Evolutionary conservation across 2,113 vertebrate species (phyloP), one percentile per base, ranked within the genome.

Genomic region (Holacanthus passer): DNA sequence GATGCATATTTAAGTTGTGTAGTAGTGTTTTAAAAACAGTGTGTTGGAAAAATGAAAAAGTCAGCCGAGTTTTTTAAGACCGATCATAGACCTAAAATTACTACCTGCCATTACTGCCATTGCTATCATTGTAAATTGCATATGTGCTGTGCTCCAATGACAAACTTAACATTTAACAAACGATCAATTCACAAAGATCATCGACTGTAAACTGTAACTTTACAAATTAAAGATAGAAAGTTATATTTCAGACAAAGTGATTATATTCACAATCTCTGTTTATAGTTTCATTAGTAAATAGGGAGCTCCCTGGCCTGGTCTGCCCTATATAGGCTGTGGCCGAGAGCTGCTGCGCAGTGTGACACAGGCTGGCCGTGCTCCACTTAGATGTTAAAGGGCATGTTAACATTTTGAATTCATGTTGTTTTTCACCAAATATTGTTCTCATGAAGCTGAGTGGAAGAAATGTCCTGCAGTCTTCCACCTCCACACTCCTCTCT

Each of bases 401-500:
- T 67, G 86, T 86, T 81, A 86, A 89, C 90, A 87, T 89, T 88
- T 86, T 77, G n/a, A 89, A 81, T 73, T 78, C 47, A 22, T 83
- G 79, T 87, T 88, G 77, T 82, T 87, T 85, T 84, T 41, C 43
- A 55, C 65, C 20, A n/a, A 58, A 70, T 81, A 64, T 67, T 86
- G 59, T 79, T 78, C 37, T 77, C 37, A 74, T 73, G 58, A 70
- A 82, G 55, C 45, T 29, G 1, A 43, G 29, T 50, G 65, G 48
- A 64, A 71, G 16, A 78, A 83, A 81, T 10, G 2, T 82, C 73
- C 81, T 1, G 24, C 60, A 79, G 73, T 84, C 82, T 79, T 75
- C 56, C 58, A 79, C 72, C 86, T 77, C 59, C 74, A 59, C 82
- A 59, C 41, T 27, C 43, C 47, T 68, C 39, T 79, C 63, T 5